phyloP scores from a whole-genome alignment of 2,113 vertebrate genomes.

The Proterorhinus semilunaris region DNA sequence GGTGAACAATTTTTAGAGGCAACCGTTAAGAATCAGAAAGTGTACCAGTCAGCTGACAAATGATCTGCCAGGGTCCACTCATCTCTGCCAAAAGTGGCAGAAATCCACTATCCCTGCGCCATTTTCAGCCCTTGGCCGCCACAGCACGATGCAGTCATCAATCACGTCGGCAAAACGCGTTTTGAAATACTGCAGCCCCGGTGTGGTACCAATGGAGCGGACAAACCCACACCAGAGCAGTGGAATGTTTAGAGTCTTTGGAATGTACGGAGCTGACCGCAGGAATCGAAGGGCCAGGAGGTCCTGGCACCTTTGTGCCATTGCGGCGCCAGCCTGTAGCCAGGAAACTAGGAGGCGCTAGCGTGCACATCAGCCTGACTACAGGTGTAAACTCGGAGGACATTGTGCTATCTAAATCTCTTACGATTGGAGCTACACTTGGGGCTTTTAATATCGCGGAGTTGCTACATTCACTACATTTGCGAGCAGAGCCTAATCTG shows the following conservation, averaged over 20 bases:
- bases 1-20: too few species aligned
- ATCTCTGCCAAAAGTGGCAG: background rate
- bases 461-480: too few species aligned
- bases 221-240: constrained; percentile 43
- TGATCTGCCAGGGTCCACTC: background rate
- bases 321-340: constrained; percentile 18
- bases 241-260: constrained; percentile 77
- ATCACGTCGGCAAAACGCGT: background rate
- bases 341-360: background rate
- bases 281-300: constrained; percentile 31
- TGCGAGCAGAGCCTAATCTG: too few species aligned
- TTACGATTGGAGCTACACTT: background rate
- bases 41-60: constrained; percentile 47
- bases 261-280: constrained; percentile 71
- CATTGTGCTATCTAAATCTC: background rate
- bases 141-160: constrained; percentile 16
- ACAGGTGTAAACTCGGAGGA: background rate
- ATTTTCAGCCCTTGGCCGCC: constrained; percentile 3
- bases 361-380: background rate
- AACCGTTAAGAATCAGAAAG: constrained; percentile 26
- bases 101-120: background rate
- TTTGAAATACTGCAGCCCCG: background rate
- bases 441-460: background rate
- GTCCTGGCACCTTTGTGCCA: constrained; percentile 35
- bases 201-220: background rate